Base-by-base conservation (phyloP, 1,140 invertebrate species). In the Hermatobates lingyangjiaoensis region DNA sequence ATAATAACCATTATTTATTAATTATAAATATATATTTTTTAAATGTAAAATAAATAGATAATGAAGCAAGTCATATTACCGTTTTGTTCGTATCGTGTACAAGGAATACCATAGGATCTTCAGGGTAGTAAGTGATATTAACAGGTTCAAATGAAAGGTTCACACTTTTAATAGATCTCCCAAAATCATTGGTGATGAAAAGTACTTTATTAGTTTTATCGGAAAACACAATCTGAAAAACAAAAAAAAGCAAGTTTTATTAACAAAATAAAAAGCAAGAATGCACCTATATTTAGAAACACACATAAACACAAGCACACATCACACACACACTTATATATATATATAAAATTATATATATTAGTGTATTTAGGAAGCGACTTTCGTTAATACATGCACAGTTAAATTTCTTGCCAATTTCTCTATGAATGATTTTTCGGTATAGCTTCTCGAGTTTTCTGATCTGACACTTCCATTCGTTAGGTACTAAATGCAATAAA, bases 201-300 rank as follows among this genome's bases (percentile, higher is more conserved):
- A 91, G 68, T 50, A 78, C 72, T 59, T 82, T 81, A 63, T 90
- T 78, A 18, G 70, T 68, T 12, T 77, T 73, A 65, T 92, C 88
- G 27, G 80, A 76, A 66, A 92, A 91, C 2, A 91, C 74, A 67
- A 83, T 86, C 87, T 92, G 62, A 4, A 74, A 70, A 52, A 56
- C 58, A 65, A 60, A 46, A 21, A 39, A 28, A 23, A 53, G 23
- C 20, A 34, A 34, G 30, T 34, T 34, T 10, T 10, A 34, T 10
- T 10, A 34, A 34, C 30, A 10, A n/a, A 34, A 34, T 10, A 34
- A 34, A 34, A n/a, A 34, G n/a, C 7, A 34, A 34, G n/a, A 10
- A 34, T 34, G n/a, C 30, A 34, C n/a, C 7, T 34, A 34, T 34
- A 34, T 34, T 34, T 34, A 34, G 7, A 34, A 34, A 10, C 7